These are phyloP conservation scores for Heliothis subflexa DNA, from an alignment of 1,140 invertebrate species.

Conservation along the genomic window DNA sequence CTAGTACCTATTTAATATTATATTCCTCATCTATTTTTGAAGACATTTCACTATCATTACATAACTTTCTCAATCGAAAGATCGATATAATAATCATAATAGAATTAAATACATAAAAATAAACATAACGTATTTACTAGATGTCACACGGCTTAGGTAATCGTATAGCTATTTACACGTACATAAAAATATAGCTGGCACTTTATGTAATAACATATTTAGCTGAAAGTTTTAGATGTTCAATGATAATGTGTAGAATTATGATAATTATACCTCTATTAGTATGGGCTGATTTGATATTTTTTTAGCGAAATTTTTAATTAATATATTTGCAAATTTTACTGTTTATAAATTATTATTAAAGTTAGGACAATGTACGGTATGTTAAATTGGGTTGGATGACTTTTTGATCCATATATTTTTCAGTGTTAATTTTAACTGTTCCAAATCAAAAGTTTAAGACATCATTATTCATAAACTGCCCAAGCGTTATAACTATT, in stretches of 20 bases:
- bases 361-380: slow-evolving; percentile 15
- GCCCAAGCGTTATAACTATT: slow-evolving; percentile 28
- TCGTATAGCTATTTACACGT: slow-evolving; percentile 71
- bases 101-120: slow-evolving; percentile 24
- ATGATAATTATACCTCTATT: slow-evolving; percentile 32
- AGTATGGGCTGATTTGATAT: slow-evolving; percentile 5
- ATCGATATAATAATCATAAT: slow-evolving; percentile 23
- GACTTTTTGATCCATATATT: background rate
- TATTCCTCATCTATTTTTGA: slow-evolving; percentile 16
- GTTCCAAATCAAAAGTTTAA: background rate
- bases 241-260: slow-evolving; percentile 51
- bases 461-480: slow-evolving; percentile 7
- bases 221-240: slow-evolving; percentile 62
- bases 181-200: slow-evolving; percentile 73
- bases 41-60: slow-evolving; percentile 8
- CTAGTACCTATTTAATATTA: background rate
- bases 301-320: slow-evolving; percentile 31
- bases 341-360: background rate
- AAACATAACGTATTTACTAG: slow-evolving; percentile 56
- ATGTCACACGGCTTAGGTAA: slow-evolving; percentile 62
- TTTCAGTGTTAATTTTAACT: slow-evolving; percentile 5
- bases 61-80: slow-evolving; percentile 10
- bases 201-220: slow-evolving; percentile 68
- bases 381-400: background rate
- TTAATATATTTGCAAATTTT: slow-evolving; percentile 1